Base-by-base conservation (phyloP, 2,888 invertebrate species). In the Tubiluchus corallicola region DNA sequence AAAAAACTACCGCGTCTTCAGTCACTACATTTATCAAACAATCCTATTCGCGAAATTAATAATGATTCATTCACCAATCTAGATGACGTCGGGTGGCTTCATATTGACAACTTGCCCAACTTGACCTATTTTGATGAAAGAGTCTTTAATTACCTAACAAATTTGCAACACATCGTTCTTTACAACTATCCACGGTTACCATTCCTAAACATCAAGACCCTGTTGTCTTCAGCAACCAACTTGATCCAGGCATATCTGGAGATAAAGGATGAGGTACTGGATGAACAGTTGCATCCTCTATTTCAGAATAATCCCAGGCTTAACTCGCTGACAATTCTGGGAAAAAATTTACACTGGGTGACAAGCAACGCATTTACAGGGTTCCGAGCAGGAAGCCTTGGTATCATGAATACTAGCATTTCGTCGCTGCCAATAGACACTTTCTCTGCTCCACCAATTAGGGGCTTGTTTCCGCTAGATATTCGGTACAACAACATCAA, bases 361-460 rank as follows among this genome's bases (percentile, higher is more conserved):
- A 29, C 29, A n/a, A 29, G n/a, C 9, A 29, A 29, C 29, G 29
- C 29, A 9, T 29, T 29, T n/a, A n/a, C n/a, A 9, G 29, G 29
- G 9, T 29, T 29, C 29, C 9, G 9, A n/a, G 29, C 29, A 9
- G 29, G 29, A 9, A 29, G 29, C 29, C 29, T 29, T 9, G 29
- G 29, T 9, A 29, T 29, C 29, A 29, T 29, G 29, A 29, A 29
- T n/a, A 29, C 29, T n/a, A 29, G 29, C 29, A n/a, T 29, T n/a
- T 9, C n/a, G 29, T 29, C 29, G 29, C 29, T 29, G 29, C 29
- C 29, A 29, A n/a, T 9, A 9, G 29, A 29, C 29, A 9, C n/a
- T 9, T 29, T 29, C 29, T 9, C 29, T n/a, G 9, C 9, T 29
- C 29, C 29, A n/a, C 29, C 9, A n/a, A 29, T 29, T n/a, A 29